Percentiles rank a stretch among this genome's conserved stretches.
Evolutionary conservation across 2,888 invertebrate species (phyloP).

Genomic region (Alloscopus bannaensis): DNA sequence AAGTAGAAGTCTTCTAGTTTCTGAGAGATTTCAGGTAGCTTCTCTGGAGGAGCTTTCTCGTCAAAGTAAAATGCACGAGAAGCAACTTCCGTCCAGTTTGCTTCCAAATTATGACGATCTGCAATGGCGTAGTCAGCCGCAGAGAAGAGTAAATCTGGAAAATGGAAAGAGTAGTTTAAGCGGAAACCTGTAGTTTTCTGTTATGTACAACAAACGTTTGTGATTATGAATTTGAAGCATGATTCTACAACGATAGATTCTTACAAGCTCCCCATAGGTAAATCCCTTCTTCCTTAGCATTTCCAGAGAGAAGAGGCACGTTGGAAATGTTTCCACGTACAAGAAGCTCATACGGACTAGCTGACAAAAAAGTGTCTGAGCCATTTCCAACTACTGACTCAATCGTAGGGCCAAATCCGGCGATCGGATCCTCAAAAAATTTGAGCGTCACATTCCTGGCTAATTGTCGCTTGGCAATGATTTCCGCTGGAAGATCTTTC

Average conservation of each 20-base stretch:
- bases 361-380: constrained; percentile 20
- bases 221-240: neutral
- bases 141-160: constrained; percentile 21
- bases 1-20: constrained; percentile 58
- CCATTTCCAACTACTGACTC: constrained; percentile 40
- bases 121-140: neutral
- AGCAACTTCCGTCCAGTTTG: constrained; percentile 44
- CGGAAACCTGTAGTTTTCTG: neutral
- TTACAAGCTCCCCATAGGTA: constrained; percentile 50
- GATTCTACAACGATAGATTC: neutral
- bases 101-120: constrained; percentile 26
- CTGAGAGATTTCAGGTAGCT: constrained; percentile 29
- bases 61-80: constrained; percentile 58
- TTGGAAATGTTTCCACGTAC: constrained; percentile 48
- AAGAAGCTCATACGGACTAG: constrained; percentile 46
- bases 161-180: neutral
- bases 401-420: constrained; percentile 56
- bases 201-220: neutral
- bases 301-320: constrained; percentile 42
- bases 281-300: constrained; percentile 50
- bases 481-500: constrained; percentile 13
- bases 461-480: constrained; percentile 12
- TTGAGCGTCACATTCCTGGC: constrained; percentile 11
- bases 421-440: constrained; percentile 55
- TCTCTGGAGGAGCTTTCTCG: constrained; percentile 30